Conservation (phyloP, 2,888 invertebrate genomes). For the Chorisops tibialis region DNA sequence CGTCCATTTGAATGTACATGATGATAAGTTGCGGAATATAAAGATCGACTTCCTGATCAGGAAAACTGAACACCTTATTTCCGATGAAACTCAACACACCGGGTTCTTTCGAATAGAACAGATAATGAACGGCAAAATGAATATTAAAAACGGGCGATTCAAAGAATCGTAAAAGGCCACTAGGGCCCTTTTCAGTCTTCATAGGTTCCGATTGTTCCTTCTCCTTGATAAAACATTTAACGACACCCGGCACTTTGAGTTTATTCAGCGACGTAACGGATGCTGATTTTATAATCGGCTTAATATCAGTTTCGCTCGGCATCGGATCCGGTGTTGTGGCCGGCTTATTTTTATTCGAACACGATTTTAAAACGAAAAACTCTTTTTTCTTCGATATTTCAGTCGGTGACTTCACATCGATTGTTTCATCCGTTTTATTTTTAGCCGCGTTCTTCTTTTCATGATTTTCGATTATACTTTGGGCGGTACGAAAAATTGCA, state of each 20-base stretch:
- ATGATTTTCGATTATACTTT: slow-evolving; percentile 52
- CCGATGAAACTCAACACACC: slow-evolving; percentile 97
- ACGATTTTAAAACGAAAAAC: slow-evolving; percentile 48
- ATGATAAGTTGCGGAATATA: slow-evolving; percentile 97
- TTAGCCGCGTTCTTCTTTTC: slow-evolving; percentile 52
- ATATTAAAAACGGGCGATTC: slow-evolving; percentile 98
- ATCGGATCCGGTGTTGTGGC: slow-evolving; percentile 38
- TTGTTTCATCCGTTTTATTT: slow-evolving; percentile 37
- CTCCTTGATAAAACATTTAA: slow-evolving; percentile 49
- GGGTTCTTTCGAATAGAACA: slow-evolving; percentile 97
- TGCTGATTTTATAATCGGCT: slow-evolving; percentile 41
- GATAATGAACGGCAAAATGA: slow-evolving; percentile 96
- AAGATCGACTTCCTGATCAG: slow-evolving; percentile 89
- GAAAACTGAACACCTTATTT: slow-evolving; percentile 95
- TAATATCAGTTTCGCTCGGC: slow-evolving; percentile 29
- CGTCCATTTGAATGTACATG: slow-evolving; percentile 98
- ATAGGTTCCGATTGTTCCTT: slow-evolving; percentile 37
- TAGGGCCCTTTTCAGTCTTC: slow-evolving; percentile 49
- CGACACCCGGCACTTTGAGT: slow-evolving; percentile 49
- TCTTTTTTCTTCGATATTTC: slow-evolving; percentile 51
- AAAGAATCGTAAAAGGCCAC: slow-evolving; percentile 67
- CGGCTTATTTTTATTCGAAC: slow-evolving; percentile 46
- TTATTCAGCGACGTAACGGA: slow-evolving; percentile 43
- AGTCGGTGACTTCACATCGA: slow-evolving; percentile 48
- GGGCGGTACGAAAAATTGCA: slow-evolving; percentile 53